phyloP scores from a whole-genome alignment of 2,888 invertebrate genomes.

The Drosophila buzzatii region DNA sequence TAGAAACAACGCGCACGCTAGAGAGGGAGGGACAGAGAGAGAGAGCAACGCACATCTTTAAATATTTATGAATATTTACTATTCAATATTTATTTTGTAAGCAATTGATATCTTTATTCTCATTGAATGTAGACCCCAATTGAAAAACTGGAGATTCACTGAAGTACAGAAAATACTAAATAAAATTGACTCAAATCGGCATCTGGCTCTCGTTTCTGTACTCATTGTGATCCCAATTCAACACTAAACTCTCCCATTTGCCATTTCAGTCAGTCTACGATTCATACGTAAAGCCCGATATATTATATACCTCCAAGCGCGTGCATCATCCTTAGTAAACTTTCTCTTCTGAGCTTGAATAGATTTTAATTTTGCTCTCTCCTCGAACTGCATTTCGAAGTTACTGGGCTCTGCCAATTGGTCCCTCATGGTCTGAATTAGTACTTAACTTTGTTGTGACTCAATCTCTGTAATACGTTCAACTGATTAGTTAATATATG shows the following conservation, averaged over 20 bases:
- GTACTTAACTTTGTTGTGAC: background rate
- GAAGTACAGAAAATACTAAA: background rate
- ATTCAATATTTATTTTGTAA: background rate
- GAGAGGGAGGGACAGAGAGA: background rate
- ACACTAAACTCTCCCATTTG: background rate
- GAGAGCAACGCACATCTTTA: background rate
- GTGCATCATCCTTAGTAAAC: background rate
- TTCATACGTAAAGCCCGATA: conserved; percentile 12
- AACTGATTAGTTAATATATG: background rate
- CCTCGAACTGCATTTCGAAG: background rate
- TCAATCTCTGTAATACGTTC: background rate
- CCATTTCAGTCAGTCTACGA: background rate
- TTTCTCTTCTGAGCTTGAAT: background rate
- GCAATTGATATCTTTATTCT: background rate
- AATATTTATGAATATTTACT: background rate
- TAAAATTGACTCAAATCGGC: background rate
- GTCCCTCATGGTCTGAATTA: background rate
- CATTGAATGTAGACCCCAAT: background rate
- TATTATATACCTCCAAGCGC: conserved; percentile 11
- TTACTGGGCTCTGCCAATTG: background rate
- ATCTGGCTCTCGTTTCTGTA: background rate
- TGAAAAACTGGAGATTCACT: background rate
- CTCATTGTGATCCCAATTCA: background rate
- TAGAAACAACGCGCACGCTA: background rate
- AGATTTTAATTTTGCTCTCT: background rate